Percentiles rank a stretch among this genome's conserved stretches.
These are phyloP conservation scores for Thera britannica DNA, from an alignment of 2,888 invertebrate genomes.

Conservation along the genomic window DNA sequence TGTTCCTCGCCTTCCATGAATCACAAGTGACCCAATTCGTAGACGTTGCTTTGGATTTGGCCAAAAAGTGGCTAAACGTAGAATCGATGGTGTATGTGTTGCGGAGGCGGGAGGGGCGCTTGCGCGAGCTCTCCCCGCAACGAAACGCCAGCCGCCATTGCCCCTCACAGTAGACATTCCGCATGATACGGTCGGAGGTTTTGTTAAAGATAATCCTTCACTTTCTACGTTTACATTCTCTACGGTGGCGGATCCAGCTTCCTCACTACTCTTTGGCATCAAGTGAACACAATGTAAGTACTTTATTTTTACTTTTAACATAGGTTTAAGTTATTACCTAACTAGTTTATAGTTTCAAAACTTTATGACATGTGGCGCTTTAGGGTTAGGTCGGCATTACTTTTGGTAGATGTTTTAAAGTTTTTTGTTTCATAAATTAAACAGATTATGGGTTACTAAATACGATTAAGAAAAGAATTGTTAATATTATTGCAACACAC, in stretches of 20 bases:
- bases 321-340: slow-evolving; percentile 7
- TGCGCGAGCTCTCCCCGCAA: slow-evolving; percentile 62
- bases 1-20: slow-evolving; percentile 32
- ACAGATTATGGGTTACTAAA: no score
- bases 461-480: no score
- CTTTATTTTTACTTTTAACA: slow-evolving; percentile 1
- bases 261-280: not conserved
- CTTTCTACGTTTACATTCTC: not conserved
- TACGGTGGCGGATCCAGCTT: not conserved
- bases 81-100: slow-evolving; percentile 64
- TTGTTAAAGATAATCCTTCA: slow-evolving; percentile 8
- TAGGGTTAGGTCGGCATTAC: slow-evolving; percentile 8
- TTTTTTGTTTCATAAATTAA: not conserved
- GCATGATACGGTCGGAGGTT: slow-evolving; percentile 45
- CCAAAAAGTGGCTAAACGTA: slow-evolving; percentile 61
- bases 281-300: slow-evolving; percentile 29
- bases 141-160: slow-evolving; percentile 21
- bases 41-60: slow-evolving; percentile 52
- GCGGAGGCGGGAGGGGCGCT: slow-evolving; percentile 47
- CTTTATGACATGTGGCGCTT: slow-evolving; percentile 10
- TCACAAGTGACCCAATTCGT: slow-evolving; percentile 54
- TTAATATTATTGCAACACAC: no score
- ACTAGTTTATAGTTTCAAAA: slow-evolving; percentile 18
- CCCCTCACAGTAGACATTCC: slow-evolving; percentile 38
- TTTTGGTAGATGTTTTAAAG: not conserved